Evolutionary conservation across 35 echinoderm and acorn worm species (phyloP).

Genomic region (Apostichopus japonicus): DNA sequence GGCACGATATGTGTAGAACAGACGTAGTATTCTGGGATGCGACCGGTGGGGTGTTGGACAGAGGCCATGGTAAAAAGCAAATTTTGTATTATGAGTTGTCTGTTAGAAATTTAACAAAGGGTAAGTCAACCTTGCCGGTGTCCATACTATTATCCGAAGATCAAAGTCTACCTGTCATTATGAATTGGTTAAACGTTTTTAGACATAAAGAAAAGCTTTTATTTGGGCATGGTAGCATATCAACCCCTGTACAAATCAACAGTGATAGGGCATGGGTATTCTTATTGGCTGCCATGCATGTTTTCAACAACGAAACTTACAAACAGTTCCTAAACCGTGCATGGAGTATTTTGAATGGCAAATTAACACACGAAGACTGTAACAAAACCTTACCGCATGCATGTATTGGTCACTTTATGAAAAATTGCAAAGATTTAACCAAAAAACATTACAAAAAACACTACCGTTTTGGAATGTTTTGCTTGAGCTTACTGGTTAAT

Average conservation of each 20-base stretch:
- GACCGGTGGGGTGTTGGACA: slow-evolving; percentile 13
- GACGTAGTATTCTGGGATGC: slow-evolving; percentile 27
- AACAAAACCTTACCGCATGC: no score
- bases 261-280: slow-evolving; percentile 45
- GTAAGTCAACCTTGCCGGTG: neutral
- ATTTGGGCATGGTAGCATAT: neutral
- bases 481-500: no score
- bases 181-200: no score
- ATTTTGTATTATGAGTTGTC: slow-evolving; percentile 39
- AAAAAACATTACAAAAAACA: no score
- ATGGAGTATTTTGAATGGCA: no score
- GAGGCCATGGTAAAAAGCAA: neutral
- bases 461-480: no score
- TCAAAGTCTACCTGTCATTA: neutral
- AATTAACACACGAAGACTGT: no score
- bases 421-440: no score
- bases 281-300: neutral
- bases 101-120: neutral
- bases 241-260: slow-evolving; percentile 10
- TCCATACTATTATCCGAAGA: slow-evolving; percentile 2
- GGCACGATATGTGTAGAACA: slow-evolving; percentile 39
- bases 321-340: no score
- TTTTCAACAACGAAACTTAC: slow-evolving; percentile 39
- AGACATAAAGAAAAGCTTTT: slow-evolving; percentile 23
- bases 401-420: no score